phyloP scores from a whole-genome alignment of 2,113 vertebrate genomes.

The Agapornis roseicollis region DNA sequence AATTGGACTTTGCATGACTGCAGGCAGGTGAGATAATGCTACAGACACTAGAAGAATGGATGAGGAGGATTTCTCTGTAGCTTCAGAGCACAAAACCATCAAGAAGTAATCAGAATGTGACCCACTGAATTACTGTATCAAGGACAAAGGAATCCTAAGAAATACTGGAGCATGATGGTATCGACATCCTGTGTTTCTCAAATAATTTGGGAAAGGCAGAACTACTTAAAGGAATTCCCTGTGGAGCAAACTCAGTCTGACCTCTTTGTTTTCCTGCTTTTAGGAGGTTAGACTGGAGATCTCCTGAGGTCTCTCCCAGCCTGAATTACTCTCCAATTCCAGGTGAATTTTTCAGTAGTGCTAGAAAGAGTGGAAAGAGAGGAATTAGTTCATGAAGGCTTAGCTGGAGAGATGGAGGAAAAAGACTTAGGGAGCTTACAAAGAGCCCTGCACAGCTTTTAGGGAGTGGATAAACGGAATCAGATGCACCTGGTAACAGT shows the following conservation, averaged over 20 bases:
- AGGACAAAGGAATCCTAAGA: not conserved
- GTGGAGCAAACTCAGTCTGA: not conserved
- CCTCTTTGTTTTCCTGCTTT: not conserved
- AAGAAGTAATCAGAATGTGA: not conserved
- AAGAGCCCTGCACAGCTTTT: not conserved
- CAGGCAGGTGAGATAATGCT: not conserved
- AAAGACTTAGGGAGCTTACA: not conserved
- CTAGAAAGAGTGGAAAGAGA: not conserved
- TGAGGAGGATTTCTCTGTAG: not conserved
- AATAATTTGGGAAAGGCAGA: not conserved
- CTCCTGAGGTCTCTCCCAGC: not conserved
- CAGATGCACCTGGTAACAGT: not conserved
- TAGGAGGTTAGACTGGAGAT: not conserved
- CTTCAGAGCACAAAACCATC: not conserved
- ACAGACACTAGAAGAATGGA: not conserved
- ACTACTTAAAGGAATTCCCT: not conserved
- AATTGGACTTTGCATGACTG: not conserved
- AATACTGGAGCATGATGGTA: not conserved
- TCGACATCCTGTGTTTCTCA: not conserved
- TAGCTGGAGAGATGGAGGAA: not conserved
- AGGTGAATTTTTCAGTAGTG: not conserved
- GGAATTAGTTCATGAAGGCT: not conserved
- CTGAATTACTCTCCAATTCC: not conserved
- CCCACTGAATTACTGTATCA: not conserved
- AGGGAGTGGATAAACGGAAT: not conserved